Conservation (phyloP, 2,888 invertebrate species). For the Cabera pusaria region DNA sequence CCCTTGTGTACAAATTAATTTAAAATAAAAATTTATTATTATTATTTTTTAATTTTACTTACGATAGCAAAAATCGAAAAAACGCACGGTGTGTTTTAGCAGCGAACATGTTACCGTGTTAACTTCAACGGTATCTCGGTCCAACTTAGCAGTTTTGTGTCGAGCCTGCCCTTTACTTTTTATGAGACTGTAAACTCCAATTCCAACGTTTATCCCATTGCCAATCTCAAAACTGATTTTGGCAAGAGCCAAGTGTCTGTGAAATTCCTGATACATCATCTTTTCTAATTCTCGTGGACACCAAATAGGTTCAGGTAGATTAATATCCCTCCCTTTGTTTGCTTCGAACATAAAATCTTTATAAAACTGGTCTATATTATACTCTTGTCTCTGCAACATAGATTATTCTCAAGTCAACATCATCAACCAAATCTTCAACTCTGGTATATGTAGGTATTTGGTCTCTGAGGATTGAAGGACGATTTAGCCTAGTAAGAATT, state of each 20-base stretch:
- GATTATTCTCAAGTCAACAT: conserved; percentile 85
- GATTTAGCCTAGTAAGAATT: conserved; percentile 60
- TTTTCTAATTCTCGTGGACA: conserved; percentile 60
- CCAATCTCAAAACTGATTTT: conserved; percentile 84
- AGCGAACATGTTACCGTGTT: no score
- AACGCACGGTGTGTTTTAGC: no score
- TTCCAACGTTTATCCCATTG: conserved; percentile 81
- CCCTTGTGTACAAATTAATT: no score
- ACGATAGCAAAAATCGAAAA: no score
- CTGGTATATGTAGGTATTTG: conserved; percentile 81
- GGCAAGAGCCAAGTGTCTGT: conserved; percentile 84
- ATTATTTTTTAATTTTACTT: no score
- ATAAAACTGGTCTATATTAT: conserved; percentile 60
- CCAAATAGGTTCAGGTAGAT: conserved; percentile 66
- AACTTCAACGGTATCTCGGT: conserved; percentile 79
- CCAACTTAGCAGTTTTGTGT: conserved; percentile 67
- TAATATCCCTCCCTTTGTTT: conserved; percentile 67
- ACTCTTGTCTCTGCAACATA: conserved; percentile 58
- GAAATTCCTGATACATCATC: conserved; percentile 84
- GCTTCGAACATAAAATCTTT: conserved; percentile 61
- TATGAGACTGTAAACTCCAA: conserved; percentile 84
- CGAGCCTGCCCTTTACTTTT: conserved; percentile 55
- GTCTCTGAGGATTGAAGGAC: conserved; percentile 55
- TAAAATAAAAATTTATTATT: no score
- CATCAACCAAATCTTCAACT: conserved; percentile 85